Evolutionary conservation across 2,888 invertebrate species (phyloP).

Genomic region (Calameuta filiformis): DNA sequence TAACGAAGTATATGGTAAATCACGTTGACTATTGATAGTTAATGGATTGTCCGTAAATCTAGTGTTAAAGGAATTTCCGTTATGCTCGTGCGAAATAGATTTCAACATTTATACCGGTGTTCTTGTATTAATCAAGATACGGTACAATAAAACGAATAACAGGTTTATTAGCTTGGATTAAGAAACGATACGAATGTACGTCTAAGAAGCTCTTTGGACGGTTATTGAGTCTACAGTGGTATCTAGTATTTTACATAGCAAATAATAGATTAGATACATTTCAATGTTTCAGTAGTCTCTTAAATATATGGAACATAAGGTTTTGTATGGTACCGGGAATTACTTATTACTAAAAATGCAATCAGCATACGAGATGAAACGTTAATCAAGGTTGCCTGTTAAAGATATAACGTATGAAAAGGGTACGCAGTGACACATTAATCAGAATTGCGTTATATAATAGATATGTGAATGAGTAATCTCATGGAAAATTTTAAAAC

Average conservation of each 20-base stretch:
- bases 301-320: not conserved
- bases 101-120: not conserved
- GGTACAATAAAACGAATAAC: not conserved
- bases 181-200: no score
- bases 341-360: not conserved
- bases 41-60: no score
- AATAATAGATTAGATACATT: not conserved
- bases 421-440: not conserved
- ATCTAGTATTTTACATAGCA: not conserved
- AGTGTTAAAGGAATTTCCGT: no score
- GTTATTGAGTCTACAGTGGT: not conserved
- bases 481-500: not conserved
- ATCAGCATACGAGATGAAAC: not conserved
- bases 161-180: not conserved
- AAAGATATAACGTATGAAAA: not conserved
- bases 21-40: no score
- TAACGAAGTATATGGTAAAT: not conserved
- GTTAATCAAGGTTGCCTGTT: not conserved
- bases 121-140: not conserved
- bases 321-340: not conserved
- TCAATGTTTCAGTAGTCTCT: not conserved
- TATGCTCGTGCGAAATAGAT: not conserved
- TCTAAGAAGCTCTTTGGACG: not conserved
- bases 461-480: not conserved
- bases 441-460: not conserved